Evolutionary conservation across 2,888 invertebrate genomes (phyloP), one percentile per base, ranked within the genome.

Genomic region (Sericinus montela): DNA sequence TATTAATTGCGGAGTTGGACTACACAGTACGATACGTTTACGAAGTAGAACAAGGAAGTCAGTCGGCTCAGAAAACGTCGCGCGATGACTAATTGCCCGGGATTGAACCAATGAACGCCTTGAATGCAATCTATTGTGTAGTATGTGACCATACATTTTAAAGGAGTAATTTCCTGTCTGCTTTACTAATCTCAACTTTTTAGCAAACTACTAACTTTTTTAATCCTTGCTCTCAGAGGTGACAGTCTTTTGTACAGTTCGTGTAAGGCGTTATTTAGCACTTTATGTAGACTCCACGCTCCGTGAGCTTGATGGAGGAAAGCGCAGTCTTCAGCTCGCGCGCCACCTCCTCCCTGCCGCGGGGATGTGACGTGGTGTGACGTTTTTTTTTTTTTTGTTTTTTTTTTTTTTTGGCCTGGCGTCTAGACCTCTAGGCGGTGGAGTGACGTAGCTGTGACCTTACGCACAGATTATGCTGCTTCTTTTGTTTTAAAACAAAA

Each of bases 241-340:
- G n/a, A n/a, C n/a, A n/a, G n/a, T n/a, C n/a, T n/a, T n/a, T n/a
- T n/a, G n/a, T n/a, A n/a, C n/a, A n/a, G n/a, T n/a, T n/a, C n/a
- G n/a, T n/a, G n/a, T n/a, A n/a, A n/a, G n/a, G n/a, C n/a, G n/a
- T n/a, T n/a, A n/a, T n/a, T n/a, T n/a, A n/a, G n/a, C n/a, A n/a
- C 73, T 99, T 99, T n/a, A 99, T 99, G 82, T 97, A 98, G 36
- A 99, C 99, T 37, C 99, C 99, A 54, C 96, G 92, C 59, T 96
- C 96, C 30, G 94, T 92, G 58, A 98, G 84, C 76, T 97, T 98
- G 69, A 99, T 98, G 25, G 95, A 94, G 45, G 95, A 96, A 43
- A 99, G 90, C 1, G 98, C 98, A 16, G 94, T 94, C 69, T 94
- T 94, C 63, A 99, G 83, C 72, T 98, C 97, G 45, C 91, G 92